Base-by-base conservation (phyloP, 2,888 invertebrate species). In the Drosophila neotestacea region DNA sequence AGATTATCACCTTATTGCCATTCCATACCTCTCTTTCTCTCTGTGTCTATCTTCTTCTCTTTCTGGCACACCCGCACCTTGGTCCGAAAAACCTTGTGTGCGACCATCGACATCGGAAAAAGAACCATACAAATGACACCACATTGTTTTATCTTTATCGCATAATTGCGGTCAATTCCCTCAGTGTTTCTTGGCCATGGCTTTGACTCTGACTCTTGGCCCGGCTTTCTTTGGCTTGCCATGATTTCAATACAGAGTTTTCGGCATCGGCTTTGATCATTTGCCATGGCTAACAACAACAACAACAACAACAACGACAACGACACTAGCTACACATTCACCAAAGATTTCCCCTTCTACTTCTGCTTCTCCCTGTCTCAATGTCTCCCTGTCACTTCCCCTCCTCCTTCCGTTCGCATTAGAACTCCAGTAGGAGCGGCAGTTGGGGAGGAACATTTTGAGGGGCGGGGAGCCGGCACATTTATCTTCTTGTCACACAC, bases 141-240 rank as follows among this genome's bases (percentile, higher is more conserved):
- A 84, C 89, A 88, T 88, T 88, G 88, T 85, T 86, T 85, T 88
- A 85, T 85, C 87, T 85, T 86, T 79, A 85, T 86, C 89, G 85
- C 89, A 88, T 85, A 85, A 88, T 85, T 85, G 85, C 89, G 85
- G 85, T 85, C 79, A 88, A 78, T 83, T 83, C 80, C 64, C 83
- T 69, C 28, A 28, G 41, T 34, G 39, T 13, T 48, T 48, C 27
- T 38, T 42, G 13, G 16, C 44, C 27, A 11, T 55, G 28, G 30
- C 44, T 22, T 32, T 56, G 16, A 34, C 16, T 32, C 41, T 6
- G 32, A 36, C 44, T 28, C 34, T 46, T 56, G 54, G 54, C 46
- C 46, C 13, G 58, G 58, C 58, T 58, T 58, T 58, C 48, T 59
- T 48, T 56, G 66, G 70, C 71, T 79, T 70, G 70, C 68, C 73